phyloP scores from a whole-genome alignment of 2,888 invertebrate species.

The Teleogryllus oceanicus region DNA sequence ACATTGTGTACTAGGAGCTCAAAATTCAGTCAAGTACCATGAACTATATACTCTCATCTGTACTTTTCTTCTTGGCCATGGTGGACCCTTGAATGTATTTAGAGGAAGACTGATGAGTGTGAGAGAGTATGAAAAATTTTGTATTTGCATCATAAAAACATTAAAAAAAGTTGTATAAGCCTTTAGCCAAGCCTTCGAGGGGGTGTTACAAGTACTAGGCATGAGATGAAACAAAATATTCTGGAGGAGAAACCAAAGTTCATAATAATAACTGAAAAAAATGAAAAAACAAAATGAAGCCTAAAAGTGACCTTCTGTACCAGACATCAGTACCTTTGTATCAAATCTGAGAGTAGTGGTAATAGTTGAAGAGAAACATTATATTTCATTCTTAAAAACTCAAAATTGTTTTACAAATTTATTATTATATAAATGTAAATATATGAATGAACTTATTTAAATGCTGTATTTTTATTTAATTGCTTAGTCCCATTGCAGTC shows the following conservation, averaged over 20 bases:
- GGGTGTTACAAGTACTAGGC: constrained; percentile 11
- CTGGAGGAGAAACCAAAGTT: constrained; percentile 32
- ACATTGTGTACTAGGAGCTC: background rate
- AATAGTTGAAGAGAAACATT: constrained; percentile 46
- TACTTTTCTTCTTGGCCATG: background rate
- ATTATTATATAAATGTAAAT: constrained; percentile 41
- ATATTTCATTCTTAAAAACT: constrained; percentile 46
- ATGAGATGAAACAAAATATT: constrained; percentile 18
- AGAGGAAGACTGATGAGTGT: background rate
- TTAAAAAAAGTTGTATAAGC: background rate
- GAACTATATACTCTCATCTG: background rate
- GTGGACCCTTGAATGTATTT: background rate
- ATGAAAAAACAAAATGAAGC: constrained; percentile 39
- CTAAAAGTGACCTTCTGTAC: constrained; percentile 49
- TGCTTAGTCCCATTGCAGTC: too few relatives aligned
- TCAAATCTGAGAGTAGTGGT: constrained; percentile 40
- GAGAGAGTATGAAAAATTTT: background rate
- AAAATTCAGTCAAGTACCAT: background rate
- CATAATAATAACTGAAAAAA: constrained; percentile 34
- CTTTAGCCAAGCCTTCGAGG: constrained; percentile 5
- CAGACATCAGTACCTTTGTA: constrained; percentile 47
- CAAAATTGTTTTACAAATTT: constrained; percentile 44
- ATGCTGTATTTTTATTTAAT: constrained; percentile 19
- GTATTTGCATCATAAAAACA: background rate
- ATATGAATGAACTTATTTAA: constrained; percentile 38